Conservation (phyloP, 2,888 invertebrate species). For the Cotesia congregata region DNA sequence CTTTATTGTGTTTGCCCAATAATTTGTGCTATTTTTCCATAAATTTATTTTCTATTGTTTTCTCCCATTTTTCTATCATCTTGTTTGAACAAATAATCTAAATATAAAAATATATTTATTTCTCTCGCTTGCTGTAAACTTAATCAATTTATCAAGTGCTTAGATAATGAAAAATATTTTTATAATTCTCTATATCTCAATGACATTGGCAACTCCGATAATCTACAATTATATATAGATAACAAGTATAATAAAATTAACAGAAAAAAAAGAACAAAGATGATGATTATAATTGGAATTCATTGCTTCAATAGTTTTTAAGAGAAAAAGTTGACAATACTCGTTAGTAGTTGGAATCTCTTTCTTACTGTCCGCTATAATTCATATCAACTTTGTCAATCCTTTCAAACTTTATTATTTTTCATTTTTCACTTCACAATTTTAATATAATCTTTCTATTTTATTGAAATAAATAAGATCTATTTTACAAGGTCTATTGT, state of each 20-base stretch:
- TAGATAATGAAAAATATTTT: neutral
- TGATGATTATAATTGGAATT: neutral
- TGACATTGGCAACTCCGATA: constrained; percentile 6
- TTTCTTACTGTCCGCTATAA: neutral
- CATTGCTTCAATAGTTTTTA: neutral
- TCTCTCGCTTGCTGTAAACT: neutral
- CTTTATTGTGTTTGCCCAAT: neutral
- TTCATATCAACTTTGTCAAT: neutral
- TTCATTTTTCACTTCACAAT: neutral
- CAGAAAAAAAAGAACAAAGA: neutral
- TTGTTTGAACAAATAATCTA: neutral
- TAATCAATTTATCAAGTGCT: constrained; percentile 12
- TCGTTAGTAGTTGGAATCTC: neutral
- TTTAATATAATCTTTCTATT: neutral
- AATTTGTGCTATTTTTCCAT: constrained; percentile 11
- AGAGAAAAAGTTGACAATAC: neutral
- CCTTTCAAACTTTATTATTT: neutral
- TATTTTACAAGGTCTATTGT: neutral
- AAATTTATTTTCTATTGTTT: neutral
- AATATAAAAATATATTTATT: neutral
- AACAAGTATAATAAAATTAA: neutral
- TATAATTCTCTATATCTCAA: constrained; percentile 1
- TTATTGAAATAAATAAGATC: neutral
- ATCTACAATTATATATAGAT: neutral
- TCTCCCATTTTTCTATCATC: too few relatives aligned